phyloP scores from a whole-genome alignment of 2,888 invertebrate species.

The Ptilodon capucinus region DNA sequence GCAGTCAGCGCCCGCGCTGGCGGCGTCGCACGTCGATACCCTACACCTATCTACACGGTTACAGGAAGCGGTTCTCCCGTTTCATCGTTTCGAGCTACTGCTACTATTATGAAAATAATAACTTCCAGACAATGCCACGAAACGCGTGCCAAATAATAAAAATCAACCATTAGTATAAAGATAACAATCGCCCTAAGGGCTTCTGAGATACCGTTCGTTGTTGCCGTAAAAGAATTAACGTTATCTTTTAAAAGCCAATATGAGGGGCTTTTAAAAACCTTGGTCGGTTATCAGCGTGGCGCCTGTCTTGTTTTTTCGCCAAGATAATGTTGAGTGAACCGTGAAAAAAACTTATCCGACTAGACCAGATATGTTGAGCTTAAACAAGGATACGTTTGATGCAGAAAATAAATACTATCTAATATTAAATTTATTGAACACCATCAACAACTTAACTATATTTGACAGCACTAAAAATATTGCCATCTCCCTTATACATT shows the following conservation, averaged over 20 bases:
- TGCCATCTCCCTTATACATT: too few species aligned
- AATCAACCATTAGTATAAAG: constrained; percentile 44
- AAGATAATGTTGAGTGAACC: constrained; percentile 32
- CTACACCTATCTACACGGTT: constrained; percentile 38
- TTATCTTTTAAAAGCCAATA: constrained; percentile 40
- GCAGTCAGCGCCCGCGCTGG: constrained; percentile 22
- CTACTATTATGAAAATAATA: constrained; percentile 23
- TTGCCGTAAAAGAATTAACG: constrained; percentile 47
- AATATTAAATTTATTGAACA: not conserved
- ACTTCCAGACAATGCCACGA: constrained; percentile 34
- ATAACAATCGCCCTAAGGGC: constrained; percentile 56
- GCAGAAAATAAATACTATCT: constrained; percentile 3
- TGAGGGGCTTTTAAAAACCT: constrained; percentile 32
- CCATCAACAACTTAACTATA: too few species aligned
- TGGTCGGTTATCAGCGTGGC: constrained; percentile 53
- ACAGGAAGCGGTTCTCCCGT: constrained; percentile 55
- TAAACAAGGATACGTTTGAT: constrained; percentile 19
- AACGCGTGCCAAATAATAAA: constrained; percentile 61
- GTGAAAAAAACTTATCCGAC: constrained; percentile 23
- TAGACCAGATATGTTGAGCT: constrained; percentile 25
- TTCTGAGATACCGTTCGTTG: constrained; percentile 39
- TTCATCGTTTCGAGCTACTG: constrained; percentile 38
- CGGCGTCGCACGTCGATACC: constrained; percentile 30
- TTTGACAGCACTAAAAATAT: too few species aligned
- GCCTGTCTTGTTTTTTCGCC: constrained; percentile 59